Base-by-base conservation (phyloP, 2,888 invertebrate species). In the Hartigia nigra region DNA sequence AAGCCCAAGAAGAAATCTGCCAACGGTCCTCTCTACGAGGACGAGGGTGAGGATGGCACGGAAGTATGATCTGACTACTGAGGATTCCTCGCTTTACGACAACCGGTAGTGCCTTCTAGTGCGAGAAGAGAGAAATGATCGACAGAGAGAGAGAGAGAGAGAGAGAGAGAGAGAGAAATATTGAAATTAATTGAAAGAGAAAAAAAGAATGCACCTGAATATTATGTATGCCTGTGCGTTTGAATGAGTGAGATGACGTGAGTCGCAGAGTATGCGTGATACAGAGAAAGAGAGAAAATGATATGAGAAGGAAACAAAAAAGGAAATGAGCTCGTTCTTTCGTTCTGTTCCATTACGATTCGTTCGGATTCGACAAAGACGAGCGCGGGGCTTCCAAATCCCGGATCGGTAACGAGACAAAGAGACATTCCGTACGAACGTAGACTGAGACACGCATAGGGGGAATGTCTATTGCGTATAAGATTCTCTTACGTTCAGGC, bases 21-120 rank as follows among this genome's bases (percentile, higher is more conserved):
- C 9, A 95, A 93, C 86, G 96, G 96, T 85, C 96, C 96, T 81
- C 92, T 97, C 82, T 97, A 96, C 89, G 97, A 97, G 90, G 97
- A 97, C 90, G 97, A 97, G 92, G 96, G 96, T 37, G 97, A 97
- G 90, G 97, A 97, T 86, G 97, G 97, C 84, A 97, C 97, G 86
- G 97, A 97, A 93, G 97, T 97, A 93, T 96, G 95, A 87, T 85
- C 84, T 81, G 79, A 81, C 75, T 77, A 70, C 35, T 86, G 91
- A 90, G 91, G 91, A 92, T 84, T 55, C 88, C 87, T 88, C 89
- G 90, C 89, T 91, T 90, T 85, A 82, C 79, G 79, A 81, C 80
- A 86, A 88, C 89, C 88, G 87, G 85, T 88, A 88, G 90, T 90
- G 90, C 90, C 90, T 90, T 90, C 81, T 77, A 82, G 31, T 32